These are phyloP conservation scores for Laticauda laticaudata DNA, from an alignment of 2,113 vertebrate genomes.

Conservation along the genomic window DNA sequence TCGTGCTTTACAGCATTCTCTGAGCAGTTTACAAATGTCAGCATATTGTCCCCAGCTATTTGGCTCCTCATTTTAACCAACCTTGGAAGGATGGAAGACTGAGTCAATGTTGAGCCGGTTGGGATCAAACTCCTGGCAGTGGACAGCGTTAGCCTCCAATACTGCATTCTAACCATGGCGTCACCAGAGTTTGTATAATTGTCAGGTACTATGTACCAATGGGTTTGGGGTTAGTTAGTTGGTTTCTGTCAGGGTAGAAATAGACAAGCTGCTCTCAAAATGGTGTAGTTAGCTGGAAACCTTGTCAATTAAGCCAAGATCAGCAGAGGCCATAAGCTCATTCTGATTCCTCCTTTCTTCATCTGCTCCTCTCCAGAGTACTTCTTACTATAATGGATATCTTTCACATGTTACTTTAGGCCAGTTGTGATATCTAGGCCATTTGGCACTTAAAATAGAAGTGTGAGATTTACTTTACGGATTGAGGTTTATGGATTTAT, in stretches of 20 bases:
- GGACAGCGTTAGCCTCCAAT: not conserved
- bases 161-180: not conserved
- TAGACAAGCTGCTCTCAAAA: not conserved
- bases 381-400: not conserved
- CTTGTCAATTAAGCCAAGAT: not conserved
- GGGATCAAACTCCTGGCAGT: not conserved
- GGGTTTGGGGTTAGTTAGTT: not conserved
- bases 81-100: not conserved
- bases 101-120: not conserved
- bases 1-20: not conserved
- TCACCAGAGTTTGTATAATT: not conserved
- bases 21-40: not conserved
- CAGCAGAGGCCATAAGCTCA: not conserved
- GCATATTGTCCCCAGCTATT: not conserved
- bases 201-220: not conserved
- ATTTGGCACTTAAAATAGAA: not conserved
- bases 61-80: not conserved
- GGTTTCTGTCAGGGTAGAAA: not conserved
- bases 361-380: not conserved
- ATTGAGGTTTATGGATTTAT: not conserved
- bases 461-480: not conserved
- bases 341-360: not conserved
- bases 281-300: not conserved
- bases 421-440: not conserved
- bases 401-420: not conserved